Evolutionary conservation across 2,888 invertebrate genomes (phyloP), one percentile per base, ranked within the genome.

Genomic region (Lithophane leautieri): DNA sequence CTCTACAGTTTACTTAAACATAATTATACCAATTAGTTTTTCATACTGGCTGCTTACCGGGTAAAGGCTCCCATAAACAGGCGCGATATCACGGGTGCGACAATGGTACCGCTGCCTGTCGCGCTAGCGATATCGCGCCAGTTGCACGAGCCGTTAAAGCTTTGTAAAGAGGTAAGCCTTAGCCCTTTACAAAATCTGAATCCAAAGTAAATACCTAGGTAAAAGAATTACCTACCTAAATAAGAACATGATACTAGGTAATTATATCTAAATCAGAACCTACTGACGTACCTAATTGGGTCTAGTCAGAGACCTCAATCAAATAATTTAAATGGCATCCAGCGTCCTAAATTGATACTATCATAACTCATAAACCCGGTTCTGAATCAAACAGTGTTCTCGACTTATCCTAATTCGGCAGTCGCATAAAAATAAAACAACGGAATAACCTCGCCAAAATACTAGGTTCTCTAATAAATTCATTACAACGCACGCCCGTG

Each of bases 401-500:
- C 47, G 14, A 76, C 63, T 63, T 62, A 76, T 75, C 58, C 70
- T 72, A 76, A 52, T 80, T 63, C 42, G 73, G 44, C 58, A 74
- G 76, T 74, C 81, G 60, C 28, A 81, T 73, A 81, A 83, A 82
- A 83, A 86, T 79, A 88, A 82, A 86, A 80, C 71, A 74, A 76
- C 70, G n/a, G 52, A 52, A 70, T 71, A 62, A 70, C 54, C 89
- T 84, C 86, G 88, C 88, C 89, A 91, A 90, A 92, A 89, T 89
- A 90, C 90, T 93, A 92, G 84, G 92, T 94, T 92, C 92, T 89
- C 91, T 96, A 95, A 96, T 96, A 95, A 95, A 96, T 96, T 96
- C 95, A 96, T 96, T 95, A 95, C 95, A 94, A 95, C 95, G 95
- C 95, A 94, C 95, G 95, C 94, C 93, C 96, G 96, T 96, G 96